Base-by-base conservation (phyloP, 2,888 invertebrate genomes). In the Epirrita christyi region DNA sequence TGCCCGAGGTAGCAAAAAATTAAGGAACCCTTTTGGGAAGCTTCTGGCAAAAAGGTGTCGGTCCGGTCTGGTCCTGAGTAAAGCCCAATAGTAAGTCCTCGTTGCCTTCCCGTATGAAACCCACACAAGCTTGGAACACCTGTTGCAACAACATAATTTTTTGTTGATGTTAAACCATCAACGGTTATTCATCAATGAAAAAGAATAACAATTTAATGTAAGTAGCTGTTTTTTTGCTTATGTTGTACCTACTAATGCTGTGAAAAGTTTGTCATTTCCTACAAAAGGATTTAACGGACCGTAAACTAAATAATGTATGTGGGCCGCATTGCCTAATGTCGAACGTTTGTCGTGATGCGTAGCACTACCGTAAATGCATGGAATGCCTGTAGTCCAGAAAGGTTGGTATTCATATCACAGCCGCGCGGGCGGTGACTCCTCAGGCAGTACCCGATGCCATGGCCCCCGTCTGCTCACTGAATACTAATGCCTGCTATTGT, bases 401-500 rank as follows among this genome's bases (percentile, higher is more conserved):
- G 73, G 80, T 76, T 73, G 59, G 83, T 86, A 92, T 92, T 88
- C 90, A 73, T 71, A 69, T 76, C 90, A 89, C 90, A 88, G 72
- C 65, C 65, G 66, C 63, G 81, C 84, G 89, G 87, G 71, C 90
- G 86, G 81, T 88, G 91, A 91, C 91, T 88, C 85, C 85, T 85
- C 83, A 45, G 76, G 78, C 83, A 78, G 83, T 85, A 83, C 77
- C 78, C 79, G 76, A 81, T 80, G 79, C 83, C 80, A 81, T 79
- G 80, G 80, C 78, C 76, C 78, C 68, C 71, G 70, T 73, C 72
- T 71, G 75, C 76, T 76, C 72, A 72, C 73, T 68, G 91, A 86
- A 92, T 92, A 90, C 86, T 88, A 92, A 92, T 92, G 75, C 57
- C 71, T 63, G 34, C 78, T 76, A 83, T 86, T 86, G 83, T 87